Conservation (phyloP, 2,113 vertebrate species). For the Solea senegalensis region DNA sequence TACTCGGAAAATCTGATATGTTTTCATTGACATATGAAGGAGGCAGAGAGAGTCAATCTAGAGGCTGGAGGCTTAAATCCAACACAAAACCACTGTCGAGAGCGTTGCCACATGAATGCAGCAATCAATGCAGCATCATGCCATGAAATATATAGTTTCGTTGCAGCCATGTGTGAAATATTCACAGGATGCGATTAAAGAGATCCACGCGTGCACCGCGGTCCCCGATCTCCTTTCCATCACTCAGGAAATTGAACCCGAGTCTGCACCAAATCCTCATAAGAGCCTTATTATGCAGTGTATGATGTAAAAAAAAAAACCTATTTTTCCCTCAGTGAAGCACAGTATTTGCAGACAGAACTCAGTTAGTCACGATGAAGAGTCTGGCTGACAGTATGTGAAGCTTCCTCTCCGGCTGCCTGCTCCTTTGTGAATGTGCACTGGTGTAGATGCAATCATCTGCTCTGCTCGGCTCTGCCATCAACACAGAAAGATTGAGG, state of each 20-base stretch:
- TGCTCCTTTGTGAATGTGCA: slow-evolving; percentile 76
- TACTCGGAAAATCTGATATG: not conserved
- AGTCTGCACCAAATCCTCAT: too few species aligned
- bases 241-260: too few species aligned
- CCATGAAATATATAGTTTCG: too few species aligned
- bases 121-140: not conserved
- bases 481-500: slow-evolving; percentile 28
- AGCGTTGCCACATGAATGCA: too few species aligned
- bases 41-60: too few species aligned
- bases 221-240: too few species aligned
- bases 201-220: too few species aligned
- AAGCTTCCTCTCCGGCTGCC: slow-evolving; percentile 45
- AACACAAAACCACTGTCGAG: too few species aligned
- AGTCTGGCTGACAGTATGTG: slow-evolving; percentile 46
- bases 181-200: too few species aligned
- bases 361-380: slow-evolving; percentile 26
- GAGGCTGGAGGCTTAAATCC: too few species aligned
- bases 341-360: slow-evolving; percentile 9
- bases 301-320: not conserved
- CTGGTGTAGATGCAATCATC: slow-evolving; percentile 72
- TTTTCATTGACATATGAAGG: too few species aligned
- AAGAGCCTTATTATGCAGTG: not conserved
- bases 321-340: not conserved
- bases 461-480: slow-evolving; percentile 26
- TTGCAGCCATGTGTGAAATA: too few species aligned